Evolutionary conservation across 1,140 invertebrate species (phyloP).

Genomic region (Eciton burchellii): DNA sequence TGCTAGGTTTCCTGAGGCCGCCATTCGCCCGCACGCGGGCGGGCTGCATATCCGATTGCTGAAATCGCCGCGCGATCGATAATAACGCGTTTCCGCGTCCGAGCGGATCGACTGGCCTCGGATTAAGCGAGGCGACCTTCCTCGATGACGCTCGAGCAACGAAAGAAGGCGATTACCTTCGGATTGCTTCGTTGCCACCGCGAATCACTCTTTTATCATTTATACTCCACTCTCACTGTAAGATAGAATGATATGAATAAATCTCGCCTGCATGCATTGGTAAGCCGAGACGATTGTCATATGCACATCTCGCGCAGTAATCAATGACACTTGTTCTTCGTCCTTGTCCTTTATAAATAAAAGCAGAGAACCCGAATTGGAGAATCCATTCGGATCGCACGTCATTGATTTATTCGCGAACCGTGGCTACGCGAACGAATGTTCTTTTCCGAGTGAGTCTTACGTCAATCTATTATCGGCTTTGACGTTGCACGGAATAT

Average conservation of each 20-base stretch:
- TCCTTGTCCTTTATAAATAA: slow-evolving; percentile 33
- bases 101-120: neutral
- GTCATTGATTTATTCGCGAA: slow-evolving; percentile 15
- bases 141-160: neutral
- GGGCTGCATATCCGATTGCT: slow-evolving; percentile 57
- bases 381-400: slow-evolving; percentile 13
- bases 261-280: neutral
- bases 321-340: slow-evolving; percentile 39
- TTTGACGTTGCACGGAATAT: neutral
- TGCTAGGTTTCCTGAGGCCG: slow-evolving; percentile 53
- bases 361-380: neutral
- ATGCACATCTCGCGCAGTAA: neutral
- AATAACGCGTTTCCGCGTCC: slow-evolving; percentile 11
- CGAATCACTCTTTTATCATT: neutral
- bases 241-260: neutral
- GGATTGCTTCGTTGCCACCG: neutral
- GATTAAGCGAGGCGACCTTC: neutral
- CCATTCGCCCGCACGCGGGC: slow-evolving; percentile 27
- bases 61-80: slow-evolving; percentile 50
- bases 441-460: neutral
- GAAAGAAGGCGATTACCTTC: no score
- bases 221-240: neutral
- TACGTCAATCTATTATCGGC: slow-evolving; percentile 5
- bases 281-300: neutral
- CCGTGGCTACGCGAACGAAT: neutral